Base-by-base conservation (phyloP, 2,113 vertebrate genomes). In the Tachycineta bicolor region DNA sequence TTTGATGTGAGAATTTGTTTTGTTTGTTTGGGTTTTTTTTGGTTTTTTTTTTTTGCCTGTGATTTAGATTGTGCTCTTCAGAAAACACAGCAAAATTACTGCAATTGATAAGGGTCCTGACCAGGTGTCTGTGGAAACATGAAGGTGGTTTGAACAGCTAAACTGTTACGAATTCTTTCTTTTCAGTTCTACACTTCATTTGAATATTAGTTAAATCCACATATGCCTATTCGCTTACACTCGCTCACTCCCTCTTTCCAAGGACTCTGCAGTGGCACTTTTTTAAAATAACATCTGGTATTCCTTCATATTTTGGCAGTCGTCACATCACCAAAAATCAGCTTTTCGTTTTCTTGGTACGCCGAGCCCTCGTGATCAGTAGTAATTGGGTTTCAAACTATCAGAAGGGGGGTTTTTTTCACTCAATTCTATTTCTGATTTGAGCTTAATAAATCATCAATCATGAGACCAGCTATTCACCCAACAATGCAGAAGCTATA, bases 261-360 rank as follows among this genome's bases (percentile, higher is more conserved):
- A 97, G 87, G 76, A 95, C 83, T 89, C 87, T 62, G 74, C 65
- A 95, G 93, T 92, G 70, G 86, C 63, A 82, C 80, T 86, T 94
- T 95, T 87, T 91, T 33, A 58, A 94, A 80, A 96, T 89, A 96
- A 96, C 97, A 97, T 97, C 97, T 98, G 96, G 91, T 96, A 92
- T 95, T 95, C 97, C 71, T 96, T 96, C 96, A 86, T 88, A 89
- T 87, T 94, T 95, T 96, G 96, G 95, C 95, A 96, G 86, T 77
- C 70, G 5, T 93, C 81, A 77, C 71, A 69, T 96, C 79, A 84
- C 89, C 90, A 11, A 96, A 97, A 95, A 89, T 89, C 92, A 95
- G 93, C 60, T 96, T 95, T 95, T 87, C 46, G 31, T 93, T 96
- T 88, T 93, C 96, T 95, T 89, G 58, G 16, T 82, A 79, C 9